Conservation (phyloP, 1,140 invertebrate genomes). For the Nymphalis io region DNA sequence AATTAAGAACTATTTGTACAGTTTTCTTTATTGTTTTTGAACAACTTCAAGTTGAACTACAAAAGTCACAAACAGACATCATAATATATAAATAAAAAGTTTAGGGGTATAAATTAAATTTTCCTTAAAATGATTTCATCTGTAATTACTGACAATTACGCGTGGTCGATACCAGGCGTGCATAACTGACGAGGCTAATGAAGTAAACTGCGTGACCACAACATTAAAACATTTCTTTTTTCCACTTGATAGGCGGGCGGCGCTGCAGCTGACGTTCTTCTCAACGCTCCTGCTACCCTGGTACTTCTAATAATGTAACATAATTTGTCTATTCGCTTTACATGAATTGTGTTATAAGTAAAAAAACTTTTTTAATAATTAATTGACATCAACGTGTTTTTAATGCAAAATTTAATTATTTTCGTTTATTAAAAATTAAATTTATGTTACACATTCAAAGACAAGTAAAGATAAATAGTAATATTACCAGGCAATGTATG, state of each 20-base stretch:
- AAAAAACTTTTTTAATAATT: neutral
- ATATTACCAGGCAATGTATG: conserved; percentile 39
- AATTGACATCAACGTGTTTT: too few species aligned
- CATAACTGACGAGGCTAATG: conserved; percentile 66
- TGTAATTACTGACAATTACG: conserved; percentile 43
- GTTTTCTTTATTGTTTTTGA: neutral
- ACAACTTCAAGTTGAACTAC: neutral
- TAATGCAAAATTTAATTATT: too few species aligned
- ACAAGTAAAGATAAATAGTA: conserved; percentile 10
- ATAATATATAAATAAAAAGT: neutral
- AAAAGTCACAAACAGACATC: neutral
- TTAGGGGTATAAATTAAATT: neutral
- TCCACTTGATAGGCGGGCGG: conserved; percentile 41
- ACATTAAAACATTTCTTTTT: conserved; percentile 65
- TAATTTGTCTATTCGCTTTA: conserved; percentile 4
- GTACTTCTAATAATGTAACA: neutral
- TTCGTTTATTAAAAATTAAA: too few species aligned
- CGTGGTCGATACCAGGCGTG: conserved; percentile 44
- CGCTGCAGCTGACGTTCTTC: conserved; percentile 50
- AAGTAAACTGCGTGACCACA: conserved; percentile 66
- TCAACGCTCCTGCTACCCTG: conserved; percentile 42
- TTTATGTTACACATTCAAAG: neutral
- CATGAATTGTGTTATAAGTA: neutral
- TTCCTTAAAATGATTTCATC: conserved; percentile 9
- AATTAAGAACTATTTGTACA: neutral